Evolutionary conservation across 2,113 vertebrate genomes (phyloP), one percentile per base, ranked within the genome.

Genomic region (Brachirus orientalis): DNA sequence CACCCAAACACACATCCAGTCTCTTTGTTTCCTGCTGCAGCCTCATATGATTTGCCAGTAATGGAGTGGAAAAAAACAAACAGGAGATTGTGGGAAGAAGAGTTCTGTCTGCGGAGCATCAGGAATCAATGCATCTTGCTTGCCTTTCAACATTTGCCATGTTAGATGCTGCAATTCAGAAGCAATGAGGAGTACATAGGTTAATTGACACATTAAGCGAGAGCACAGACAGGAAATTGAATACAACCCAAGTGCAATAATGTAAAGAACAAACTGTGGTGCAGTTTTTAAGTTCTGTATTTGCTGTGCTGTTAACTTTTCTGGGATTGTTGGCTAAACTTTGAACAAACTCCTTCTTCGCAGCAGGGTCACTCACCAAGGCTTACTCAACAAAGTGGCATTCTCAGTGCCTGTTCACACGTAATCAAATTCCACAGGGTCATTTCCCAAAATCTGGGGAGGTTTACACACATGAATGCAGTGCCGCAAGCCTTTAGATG

Each of bases 191-290:
- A 70, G 14, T 75, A 22, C 68, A 77, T 18, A 63, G 82, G 70
- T 85, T 80, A 84, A 80, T 80, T 75, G 60, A 72, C 79, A 80
- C 56, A 63, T 74, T 69, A 77, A 55, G 56, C 5, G 10, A 70
- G 69, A 69, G 46, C 59, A 65, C 10, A 11, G 17, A 22, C 9
- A n/a, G 64, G 63, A 69, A 72, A 75, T 59, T 17, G 8, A 63
- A 74, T 53, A 28, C 28, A 65, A 70, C 35, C 52, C 16, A 4
- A 68, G 36, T 45, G 53, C 37, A 44, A 37, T 17, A 38, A 16
- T 61, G 36, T 43, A 10, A 14, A 66, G 67, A 63, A 37, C 3
- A 59, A 28, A 28, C 28, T 28, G 28, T 28, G 28, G 3, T 28
- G 28, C 28, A 28, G 1, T 28, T 28, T 28, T 28, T 38, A 53